phyloP scores from a whole-genome alignment of 1,140 invertebrate species.

The Asobara japonica region DNA sequence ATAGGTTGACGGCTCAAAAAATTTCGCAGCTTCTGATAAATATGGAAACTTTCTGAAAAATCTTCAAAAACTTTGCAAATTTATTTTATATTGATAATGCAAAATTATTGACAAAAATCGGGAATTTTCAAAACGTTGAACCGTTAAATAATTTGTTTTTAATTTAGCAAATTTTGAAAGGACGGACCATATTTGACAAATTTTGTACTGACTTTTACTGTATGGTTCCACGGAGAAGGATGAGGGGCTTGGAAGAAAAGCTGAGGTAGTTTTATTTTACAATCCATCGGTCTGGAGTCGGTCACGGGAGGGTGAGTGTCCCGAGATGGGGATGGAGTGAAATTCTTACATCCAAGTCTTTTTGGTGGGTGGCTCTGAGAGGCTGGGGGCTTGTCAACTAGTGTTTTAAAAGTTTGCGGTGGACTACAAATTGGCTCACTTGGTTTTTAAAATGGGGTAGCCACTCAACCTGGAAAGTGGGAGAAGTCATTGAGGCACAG shows the following conservation, averaged over 20 bases:
- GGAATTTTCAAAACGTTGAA: too few species aligned
- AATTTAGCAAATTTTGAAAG: too few species aligned
- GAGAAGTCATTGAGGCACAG: background rate
- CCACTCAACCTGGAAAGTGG: conserved; percentile 7
- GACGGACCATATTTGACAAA: too few species aligned
- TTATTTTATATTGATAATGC: too few species aligned
- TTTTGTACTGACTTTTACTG: too few species aligned
- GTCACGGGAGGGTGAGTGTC: conserved; percentile 46
- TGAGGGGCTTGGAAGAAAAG: background rate
- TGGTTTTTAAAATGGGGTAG: conserved; percentile 62
- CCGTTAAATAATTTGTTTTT: too few species aligned
- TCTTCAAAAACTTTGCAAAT: too few species aligned
- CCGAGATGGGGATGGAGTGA: conserved; percentile 28
- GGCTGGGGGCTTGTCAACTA: conserved; percentile 66
- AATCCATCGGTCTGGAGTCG: conserved; percentile 62
- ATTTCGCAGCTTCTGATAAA: too few species aligned
- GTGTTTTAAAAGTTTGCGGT: conserved; percentile 69
- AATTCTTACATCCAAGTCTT: conserved; percentile 3
- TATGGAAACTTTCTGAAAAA: too few species aligned
- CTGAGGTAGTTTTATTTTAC: conserved; percentile 64
- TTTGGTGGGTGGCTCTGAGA: conserved; percentile 3
- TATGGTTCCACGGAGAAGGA: too few species aligned
- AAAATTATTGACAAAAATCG: too few species aligned
- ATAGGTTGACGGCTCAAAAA: too few species aligned
- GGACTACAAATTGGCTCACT: conserved; percentile 69